Percentiles rank a stretch among this genome's conserved stretches.
These are phyloP conservation scores for Mesorhabditis sp. DNA, from an alignment of 2,888 invertebrate species.

Conservation along the genomic window DNA sequence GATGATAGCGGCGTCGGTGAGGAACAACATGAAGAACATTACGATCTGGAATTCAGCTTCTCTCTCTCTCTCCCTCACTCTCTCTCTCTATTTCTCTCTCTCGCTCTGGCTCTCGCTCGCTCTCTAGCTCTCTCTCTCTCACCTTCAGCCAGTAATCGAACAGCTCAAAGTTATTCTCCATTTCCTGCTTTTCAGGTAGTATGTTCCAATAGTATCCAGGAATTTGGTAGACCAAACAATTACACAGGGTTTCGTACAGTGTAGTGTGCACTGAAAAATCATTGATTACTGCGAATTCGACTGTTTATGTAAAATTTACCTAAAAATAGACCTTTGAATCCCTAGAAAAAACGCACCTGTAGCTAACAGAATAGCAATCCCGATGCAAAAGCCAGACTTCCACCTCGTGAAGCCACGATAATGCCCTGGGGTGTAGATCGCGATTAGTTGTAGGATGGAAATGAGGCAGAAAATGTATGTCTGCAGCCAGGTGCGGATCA, in stretches of 20 bases:
- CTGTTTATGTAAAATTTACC: too few species aligned
- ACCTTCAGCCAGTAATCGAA: slow-evolving; percentile 1
- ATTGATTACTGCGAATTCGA: neutral
- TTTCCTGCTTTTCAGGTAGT: neutral
- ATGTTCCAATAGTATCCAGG: neutral
- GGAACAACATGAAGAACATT: neutral
- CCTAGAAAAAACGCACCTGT: too few species aligned
- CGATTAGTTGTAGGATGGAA: neutral
- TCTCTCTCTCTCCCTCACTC: neutral
- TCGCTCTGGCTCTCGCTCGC: neutral
- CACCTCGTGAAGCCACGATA: neutral
- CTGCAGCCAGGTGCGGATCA: neutral
- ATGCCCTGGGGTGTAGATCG: neutral
- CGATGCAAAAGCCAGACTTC: neutral
- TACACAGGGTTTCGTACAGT: neutral
- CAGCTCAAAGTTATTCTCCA: neutral
- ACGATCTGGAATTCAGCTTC: neutral
- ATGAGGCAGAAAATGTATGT: neutral
- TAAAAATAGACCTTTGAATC: too few species aligned
- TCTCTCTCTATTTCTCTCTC: neutral
- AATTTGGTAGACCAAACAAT: neutral
- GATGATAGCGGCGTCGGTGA: neutral
- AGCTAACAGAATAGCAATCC: neutral
- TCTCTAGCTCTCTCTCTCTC: neutral
- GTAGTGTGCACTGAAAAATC: neutral